These are phyloP conservation scores for Zoroaster sp. DNA, from an alignment of 53 echinoderm and acorn worm species.

Conservation along the genomic window DNA sequence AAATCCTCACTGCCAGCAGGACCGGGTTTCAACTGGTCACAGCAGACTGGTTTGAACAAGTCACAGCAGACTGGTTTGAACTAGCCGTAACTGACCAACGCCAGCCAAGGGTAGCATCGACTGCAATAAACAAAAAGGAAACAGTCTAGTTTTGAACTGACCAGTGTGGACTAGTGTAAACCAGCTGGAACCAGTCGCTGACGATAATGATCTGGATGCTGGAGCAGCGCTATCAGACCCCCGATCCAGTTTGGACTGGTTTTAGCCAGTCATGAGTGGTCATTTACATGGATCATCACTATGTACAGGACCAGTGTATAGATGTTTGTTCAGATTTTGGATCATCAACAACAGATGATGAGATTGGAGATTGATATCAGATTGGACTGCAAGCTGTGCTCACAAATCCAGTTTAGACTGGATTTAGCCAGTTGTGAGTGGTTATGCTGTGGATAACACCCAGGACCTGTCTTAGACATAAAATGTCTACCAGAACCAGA, in stretches of 20 bases:
- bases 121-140: not conserved
- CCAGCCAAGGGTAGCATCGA: not conserved
- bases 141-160: not conserved
- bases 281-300: no score
- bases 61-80: not conserved
- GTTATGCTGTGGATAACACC: not conserved
- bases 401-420: not conserved
- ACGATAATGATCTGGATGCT: not conserved
- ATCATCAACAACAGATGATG: no score
- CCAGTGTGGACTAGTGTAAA: not conserved
- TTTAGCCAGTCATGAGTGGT: not conserved
- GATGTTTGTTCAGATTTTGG: no score
- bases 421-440: not conserved
- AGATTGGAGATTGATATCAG: no score
- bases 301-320: no score
- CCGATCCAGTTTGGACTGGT: constrained; percentile 5
- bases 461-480: not conserved
- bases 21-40: not conserved
- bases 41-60: not conserved
- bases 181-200: not conserved
- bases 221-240: not conserved
- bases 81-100: constrained; percentile 7
- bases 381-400: no score
- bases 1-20: constrained; percentile 21
- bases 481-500: no score